Evolutionary conservation across 53 echinoderm and acorn worm genomes (phyloP).

Genomic region (Mesocentrotus franciscanus): DNA sequence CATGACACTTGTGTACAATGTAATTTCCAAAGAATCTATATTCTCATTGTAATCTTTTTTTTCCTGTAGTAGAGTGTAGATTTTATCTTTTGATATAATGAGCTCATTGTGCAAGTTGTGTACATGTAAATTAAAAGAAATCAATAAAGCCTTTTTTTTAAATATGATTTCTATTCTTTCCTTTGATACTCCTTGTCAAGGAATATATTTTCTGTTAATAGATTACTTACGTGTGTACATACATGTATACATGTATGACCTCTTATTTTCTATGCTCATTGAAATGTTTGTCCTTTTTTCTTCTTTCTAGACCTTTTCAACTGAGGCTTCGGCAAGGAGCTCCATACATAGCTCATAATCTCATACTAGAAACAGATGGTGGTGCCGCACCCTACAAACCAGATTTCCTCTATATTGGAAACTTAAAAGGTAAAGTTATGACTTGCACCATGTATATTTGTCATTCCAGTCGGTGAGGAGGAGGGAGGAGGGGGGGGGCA

Average conservation of each 20-base stretch:
- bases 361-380: constrained; percentile 76
- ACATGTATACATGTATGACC: not conserved
- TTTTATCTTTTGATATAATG: too few species aligned
- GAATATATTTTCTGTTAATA: not conserved
- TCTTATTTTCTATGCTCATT: not conserved
- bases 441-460: not conserved
- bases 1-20: too few species aligned
- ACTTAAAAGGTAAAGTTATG: constrained; percentile 75
- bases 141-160: too few species aligned
- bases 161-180: not conserved
- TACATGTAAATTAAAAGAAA: too few species aligned
- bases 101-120: too few species aligned
- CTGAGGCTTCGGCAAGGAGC: constrained; percentile 72
- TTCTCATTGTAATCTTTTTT: too few species aligned
- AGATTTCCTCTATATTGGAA: constrained; percentile 85
- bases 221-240: not conserved
- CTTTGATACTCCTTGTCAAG: not conserved
- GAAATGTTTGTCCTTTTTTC: not conserved
- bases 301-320: not conserved
- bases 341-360: constrained; percentile 77
- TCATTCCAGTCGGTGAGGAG: not conserved
- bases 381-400: constrained; percentile 76
- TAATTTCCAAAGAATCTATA: too few species aligned
- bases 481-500: too few species aligned
- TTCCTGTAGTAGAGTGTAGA: too few species aligned